Evolutionary conservation across 2,797 vertebrate species (phyloP).

Genomic region (Coluber constrictor): DNA sequence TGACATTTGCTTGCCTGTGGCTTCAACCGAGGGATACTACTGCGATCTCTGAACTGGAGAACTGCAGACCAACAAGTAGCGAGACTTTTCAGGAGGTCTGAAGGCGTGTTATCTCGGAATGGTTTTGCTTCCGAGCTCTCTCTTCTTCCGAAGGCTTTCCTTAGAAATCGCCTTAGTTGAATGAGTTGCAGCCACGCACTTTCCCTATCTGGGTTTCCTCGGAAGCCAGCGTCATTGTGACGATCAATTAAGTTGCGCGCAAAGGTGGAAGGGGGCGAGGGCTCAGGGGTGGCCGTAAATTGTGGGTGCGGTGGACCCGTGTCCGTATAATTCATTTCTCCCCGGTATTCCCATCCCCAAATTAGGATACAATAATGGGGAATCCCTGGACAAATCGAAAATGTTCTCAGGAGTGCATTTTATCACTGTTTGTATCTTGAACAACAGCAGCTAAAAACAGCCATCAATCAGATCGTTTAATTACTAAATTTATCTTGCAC

Average conservation of each 20-base stretch:
- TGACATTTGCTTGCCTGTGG: neutral
- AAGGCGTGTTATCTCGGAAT: neutral
- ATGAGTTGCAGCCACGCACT: neutral
- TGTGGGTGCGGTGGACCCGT: neutral
- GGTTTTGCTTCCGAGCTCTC: neutral
- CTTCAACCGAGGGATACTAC: neutral
- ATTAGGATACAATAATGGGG: neutral
- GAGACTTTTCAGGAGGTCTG: neutral
- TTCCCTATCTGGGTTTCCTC: neutral
- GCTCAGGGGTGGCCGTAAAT: neutral
- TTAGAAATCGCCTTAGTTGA: neutral
- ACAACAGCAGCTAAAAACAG: neutral
- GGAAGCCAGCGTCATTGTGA: neutral
- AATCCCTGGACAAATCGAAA: neutral
- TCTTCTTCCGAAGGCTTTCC: neutral
- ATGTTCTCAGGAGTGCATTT: neutral
- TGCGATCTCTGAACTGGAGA: neutral
- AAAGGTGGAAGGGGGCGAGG: neutral
- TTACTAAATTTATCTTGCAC: neutral
- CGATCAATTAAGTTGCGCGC: neutral
- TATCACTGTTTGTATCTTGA: neutral
- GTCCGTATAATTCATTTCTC: neutral
- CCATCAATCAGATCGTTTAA: neutral
- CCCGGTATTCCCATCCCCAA: neutral
- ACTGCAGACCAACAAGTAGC: neutral